A percentile compares a stretch with the other conserved stretches of the same genome.
Evolutionary conservation across 2,113 vertebrate genomes (phyloP).

Genomic region (Otolemur garnettii): DNA sequence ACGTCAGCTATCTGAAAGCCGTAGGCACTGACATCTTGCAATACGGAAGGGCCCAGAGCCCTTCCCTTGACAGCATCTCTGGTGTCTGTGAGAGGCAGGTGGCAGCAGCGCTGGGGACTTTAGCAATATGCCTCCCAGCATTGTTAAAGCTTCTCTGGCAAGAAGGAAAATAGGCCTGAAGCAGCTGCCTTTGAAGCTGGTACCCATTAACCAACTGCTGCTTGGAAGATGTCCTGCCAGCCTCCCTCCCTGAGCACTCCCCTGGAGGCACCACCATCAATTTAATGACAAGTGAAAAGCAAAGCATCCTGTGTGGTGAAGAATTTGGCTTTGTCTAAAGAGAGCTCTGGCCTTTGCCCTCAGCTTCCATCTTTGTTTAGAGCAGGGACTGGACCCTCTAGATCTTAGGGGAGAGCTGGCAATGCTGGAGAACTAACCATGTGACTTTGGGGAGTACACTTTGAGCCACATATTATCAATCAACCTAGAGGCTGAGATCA

Average conservation of each 20-base stretch:
- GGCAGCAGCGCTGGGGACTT: not conserved
- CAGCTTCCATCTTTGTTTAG: not conserved
- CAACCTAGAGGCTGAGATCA: not conserved
- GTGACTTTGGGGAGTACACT: not conserved
- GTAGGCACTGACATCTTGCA: not conserved
- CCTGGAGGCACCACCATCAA: not conserved
- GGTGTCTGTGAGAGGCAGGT: fast-evolving
- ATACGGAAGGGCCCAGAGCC: not conserved
- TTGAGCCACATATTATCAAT: not conserved
- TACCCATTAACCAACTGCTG: not conserved
- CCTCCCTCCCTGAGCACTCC: not conserved
- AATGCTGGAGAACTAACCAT: not conserved
- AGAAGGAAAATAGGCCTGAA: not conserved
- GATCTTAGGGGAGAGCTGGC: not conserved
- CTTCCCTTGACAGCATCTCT: not conserved
- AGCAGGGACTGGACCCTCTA: not conserved
- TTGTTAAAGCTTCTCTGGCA: not conserved
- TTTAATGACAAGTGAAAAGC: not conserved
- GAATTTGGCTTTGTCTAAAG: not conserved
- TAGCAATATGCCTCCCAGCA: not conserved
- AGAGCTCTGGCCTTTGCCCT: not conserved
- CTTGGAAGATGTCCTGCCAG: not conserved
- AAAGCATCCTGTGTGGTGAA: not conserved
- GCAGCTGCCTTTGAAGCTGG: not conserved
- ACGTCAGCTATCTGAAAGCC: not conserved